Percentiles rank a stretch among this genome's conserved stretches.
These are phyloP conservation scores for Rhagoletis zephyria DNA, from an alignment of 1,140 invertebrate species.

Conservation along the genomic window DNA sequence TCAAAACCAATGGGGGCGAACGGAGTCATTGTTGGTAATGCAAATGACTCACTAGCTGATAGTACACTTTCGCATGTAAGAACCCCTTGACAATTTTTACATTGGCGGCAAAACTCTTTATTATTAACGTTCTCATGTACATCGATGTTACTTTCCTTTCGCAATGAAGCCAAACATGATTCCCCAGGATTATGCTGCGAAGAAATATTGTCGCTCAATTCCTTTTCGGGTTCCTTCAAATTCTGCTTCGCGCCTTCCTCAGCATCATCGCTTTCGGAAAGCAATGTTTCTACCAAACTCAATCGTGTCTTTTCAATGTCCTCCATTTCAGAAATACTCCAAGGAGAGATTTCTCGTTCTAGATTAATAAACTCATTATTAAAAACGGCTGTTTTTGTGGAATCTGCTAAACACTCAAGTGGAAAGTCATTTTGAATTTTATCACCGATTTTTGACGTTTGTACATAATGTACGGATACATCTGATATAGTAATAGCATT, in stretches of 20 bases:
- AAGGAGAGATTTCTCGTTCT: slow-evolving; percentile 31
- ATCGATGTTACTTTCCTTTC: not conserved
- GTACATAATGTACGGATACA: slow-evolving; percentile 46
- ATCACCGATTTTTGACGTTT: not conserved
- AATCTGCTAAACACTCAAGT: not conserved
- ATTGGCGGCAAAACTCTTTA: not conserved
- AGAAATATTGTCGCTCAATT: not conserved
- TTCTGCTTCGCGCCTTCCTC: not conserved
- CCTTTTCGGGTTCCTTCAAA: not conserved
- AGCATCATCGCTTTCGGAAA: slow-evolving; percentile 20
- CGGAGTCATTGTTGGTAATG: slow-evolving; percentile 15
- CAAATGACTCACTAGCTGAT: slow-evolving; percentile 48
- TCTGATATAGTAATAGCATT: slow-evolving; percentile 55
- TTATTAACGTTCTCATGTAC: not conserved
- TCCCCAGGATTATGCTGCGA: not conserved
- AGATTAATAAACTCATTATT: slow-evolving; percentile 1
- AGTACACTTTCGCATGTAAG: slow-evolving; percentile 35
- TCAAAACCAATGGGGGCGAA: slow-evolving; percentile 3
- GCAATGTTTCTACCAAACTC: slow-evolving; percentile 38
- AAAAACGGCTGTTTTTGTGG: not conserved
- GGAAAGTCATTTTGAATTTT: not conserved
- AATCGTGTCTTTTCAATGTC: slow-evolving; percentile 53
- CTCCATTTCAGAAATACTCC: slow-evolving; percentile 35
- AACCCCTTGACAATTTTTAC: slow-evolving; percentile 29
- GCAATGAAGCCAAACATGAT: not conserved